Conservation (phyloP, 2,113 vertebrate genomes). For the Sialia sialis region DNA sequence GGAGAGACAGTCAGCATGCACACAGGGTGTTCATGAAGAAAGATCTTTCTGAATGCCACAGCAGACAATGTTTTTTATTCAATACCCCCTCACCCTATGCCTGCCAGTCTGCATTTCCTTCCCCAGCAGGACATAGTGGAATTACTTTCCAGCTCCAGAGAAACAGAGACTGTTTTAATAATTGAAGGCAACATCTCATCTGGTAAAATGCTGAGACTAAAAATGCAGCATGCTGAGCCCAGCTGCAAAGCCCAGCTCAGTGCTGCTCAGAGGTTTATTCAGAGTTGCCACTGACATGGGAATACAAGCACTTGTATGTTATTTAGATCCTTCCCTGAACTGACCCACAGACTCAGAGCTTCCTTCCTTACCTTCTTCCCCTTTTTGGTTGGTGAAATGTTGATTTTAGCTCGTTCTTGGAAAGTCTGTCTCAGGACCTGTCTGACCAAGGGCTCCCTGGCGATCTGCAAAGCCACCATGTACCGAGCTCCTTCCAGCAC, state of each 20-base stretch:
- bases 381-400: constrained; percentile 94
- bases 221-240: not conserved
- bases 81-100: not conserved
- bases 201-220: not conserved
- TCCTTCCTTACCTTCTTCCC: constrained; percentile 87
- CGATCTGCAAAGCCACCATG: constrained; percentile 98
- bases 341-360: not conserved
- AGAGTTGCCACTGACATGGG: not conserved
- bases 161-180: not conserved
- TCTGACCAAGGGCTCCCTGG: constrained; percentile 92
- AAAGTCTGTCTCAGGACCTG: constrained; percentile 97
- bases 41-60: not conserved
- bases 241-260: not conserved
- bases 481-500: constrained; percentile 96
- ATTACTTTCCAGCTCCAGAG: not conserved
- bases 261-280: not conserved
- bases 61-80: not conserved
- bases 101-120: constrained; percentile 21
- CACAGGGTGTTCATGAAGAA: not conserved
- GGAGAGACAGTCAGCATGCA: not conserved
- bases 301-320: not conserved
- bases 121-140: constrained; percentile 12
- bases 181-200: not conserved
- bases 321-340: not conserved
- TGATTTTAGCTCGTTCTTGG: constrained; percentile 96